Base-by-base conservation (phyloP, 2,113 vertebrate species). In the Andinoacara biseriatus region DNA sequence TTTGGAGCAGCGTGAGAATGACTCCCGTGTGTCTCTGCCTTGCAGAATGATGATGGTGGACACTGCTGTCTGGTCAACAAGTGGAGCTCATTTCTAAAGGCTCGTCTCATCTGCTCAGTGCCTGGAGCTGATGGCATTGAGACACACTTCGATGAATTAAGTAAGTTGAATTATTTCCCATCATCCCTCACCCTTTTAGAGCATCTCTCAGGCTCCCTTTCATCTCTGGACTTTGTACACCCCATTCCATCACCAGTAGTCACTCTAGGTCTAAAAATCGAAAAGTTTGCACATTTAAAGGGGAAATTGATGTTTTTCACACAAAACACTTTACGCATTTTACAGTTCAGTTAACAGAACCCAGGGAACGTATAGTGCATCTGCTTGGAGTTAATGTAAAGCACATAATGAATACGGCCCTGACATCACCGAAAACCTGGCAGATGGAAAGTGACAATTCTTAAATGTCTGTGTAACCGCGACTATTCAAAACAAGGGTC, bases 71-170 rank as follows among this genome's bases (percentile, higher is more conserved):
- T 99, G 72, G 98, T 99, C 67, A 99, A 99, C 92, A 99, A 99
- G 90, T 99, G 98, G 98, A 99, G 98, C 95, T 99, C 98, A 0
- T 99, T 99, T 91, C 95, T 99, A 88, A 99, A 99, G 91, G 98
- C 98, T 0, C 96, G 98, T 3, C 97, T 99, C 0, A 97, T 99
- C 92, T 99, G 98, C 93, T 99, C 98, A 0, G 98, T 99, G 76
- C 97, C 98, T 0, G 97, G 97, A 22, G 95, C 96, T 0, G 98
- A 99, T 0, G 98, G 98, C 76, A 97, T 99, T 0, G 98, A 99
- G 93, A 99, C 98, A 0, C 98, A 99, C 91, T 99, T 99, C 1
- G 98, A 99, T 0, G 98, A 99, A 93, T 97, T 99, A 72, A 97
- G 98, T 99, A 95, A 97, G 98, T 95, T 38, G 17, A 83, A 35